Percentiles rank a stretch among this genome's conserved stretches.
These are phyloP conservation scores for Neogale vison DNA, from an alignment of 2,113 vertebrate genomes.

Conservation along the genomic window DNA sequence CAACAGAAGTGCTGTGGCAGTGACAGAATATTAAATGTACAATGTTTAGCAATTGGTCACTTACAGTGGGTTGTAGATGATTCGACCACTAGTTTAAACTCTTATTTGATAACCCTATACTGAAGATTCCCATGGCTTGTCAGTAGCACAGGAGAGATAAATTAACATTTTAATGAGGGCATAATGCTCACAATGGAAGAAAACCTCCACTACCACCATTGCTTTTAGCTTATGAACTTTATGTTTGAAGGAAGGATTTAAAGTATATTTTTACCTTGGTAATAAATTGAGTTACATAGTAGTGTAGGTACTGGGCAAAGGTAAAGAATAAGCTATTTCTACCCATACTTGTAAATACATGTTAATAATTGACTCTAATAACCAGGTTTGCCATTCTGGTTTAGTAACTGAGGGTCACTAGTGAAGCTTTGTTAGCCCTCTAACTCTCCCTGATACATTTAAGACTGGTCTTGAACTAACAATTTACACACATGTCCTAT, in stretches of 20 bases:
- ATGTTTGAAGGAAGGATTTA: not conserved
- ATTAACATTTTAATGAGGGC: not conserved
- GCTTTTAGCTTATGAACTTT: not conserved
- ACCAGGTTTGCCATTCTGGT: not conserved
- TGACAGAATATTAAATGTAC: conserved; percentile 63
- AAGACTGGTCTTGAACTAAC: not conserved
- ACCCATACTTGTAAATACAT: not conserved
- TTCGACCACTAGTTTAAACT: not conserved
- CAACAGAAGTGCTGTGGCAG: conserved; percentile 70
- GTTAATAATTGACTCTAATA: not conserved
- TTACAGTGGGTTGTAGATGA: not conserved
- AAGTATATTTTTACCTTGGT: not conserved
- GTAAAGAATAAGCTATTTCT: not conserved
- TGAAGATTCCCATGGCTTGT: not conserved
- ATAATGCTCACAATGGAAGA: not conserved
- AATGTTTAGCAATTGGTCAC: conserved; percentile 49
- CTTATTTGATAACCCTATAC: not conserved
- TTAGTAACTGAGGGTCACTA: not conserved
- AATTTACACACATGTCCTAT: not conserved
- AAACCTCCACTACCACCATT: not conserved
- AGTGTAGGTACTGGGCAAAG: not conserved
- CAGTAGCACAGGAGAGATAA: not conserved
- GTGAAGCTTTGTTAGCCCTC: not conserved
- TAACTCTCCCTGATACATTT: not conserved
- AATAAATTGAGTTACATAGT: conserved; percentile 3